A percentile compares a stretch with the other conserved stretches of the same genome.
Evolutionary conservation across 2,113 vertebrate species (phyloP).

Genomic region (Actinemys pallida): DNA sequence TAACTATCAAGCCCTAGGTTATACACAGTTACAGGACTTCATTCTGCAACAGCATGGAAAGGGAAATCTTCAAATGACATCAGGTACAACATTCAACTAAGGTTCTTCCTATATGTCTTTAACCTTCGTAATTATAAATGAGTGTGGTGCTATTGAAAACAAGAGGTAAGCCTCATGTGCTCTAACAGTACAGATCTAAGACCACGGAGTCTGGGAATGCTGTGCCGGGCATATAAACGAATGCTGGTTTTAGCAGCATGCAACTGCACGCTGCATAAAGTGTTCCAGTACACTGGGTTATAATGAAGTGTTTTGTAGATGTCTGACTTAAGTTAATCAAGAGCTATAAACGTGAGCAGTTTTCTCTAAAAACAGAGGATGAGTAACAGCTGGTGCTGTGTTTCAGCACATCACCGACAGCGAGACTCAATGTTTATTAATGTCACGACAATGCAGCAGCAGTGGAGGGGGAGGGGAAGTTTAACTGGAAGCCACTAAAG

Average conservation of each 20-base stretch:
- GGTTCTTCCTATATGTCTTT: background rate
- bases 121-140: background rate
- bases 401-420: background rate
- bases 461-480: background rate
- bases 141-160: background rate
- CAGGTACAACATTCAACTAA: background rate
- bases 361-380: background rate
- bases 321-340: background rate
- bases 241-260: background rate
- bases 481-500: background rate
- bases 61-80: background rate
- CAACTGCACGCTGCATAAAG: background rate
- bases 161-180: background rate
- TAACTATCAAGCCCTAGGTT: background rate
- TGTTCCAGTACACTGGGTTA: background rate
- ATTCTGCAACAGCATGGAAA: background rate
- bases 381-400: background rate
- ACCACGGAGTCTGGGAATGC: accelerated
- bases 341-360: background rate
- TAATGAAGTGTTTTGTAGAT: background rate
- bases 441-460: background rate
- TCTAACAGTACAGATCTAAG: background rate
- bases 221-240: accelerated
- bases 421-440: background rate
- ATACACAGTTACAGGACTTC: background rate